These are phyloP conservation scores for Gephyroberyx darwinii DNA, from an alignment of 2,797 vertebrate genomes.

Conservation along the genomic window DNA sequence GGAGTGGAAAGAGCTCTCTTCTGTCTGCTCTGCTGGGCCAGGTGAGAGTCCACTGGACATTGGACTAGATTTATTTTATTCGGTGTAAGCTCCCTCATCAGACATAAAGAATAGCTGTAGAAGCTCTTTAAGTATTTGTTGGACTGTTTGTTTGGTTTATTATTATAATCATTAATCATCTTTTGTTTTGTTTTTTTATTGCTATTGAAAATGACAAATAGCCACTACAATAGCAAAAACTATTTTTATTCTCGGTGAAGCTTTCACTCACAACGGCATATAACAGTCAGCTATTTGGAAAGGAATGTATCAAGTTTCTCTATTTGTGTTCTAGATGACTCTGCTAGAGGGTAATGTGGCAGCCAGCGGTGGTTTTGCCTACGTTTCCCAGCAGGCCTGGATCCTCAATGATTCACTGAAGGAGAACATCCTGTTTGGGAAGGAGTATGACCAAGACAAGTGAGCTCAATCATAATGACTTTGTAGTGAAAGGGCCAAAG, in stretches of 20 bases:
- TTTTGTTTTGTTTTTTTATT: too few relatives aligned
- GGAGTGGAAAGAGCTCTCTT: constrained; percentile 85
- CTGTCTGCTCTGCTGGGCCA: constrained; percentile 85
- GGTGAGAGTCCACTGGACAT: constrained; percentile 65
- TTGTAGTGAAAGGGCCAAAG: not conserved
- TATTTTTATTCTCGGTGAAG: not conserved
- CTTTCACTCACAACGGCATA: not conserved
- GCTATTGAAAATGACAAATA: too few relatives aligned
- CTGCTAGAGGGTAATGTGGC: constrained; percentile 83
- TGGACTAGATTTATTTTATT: constrained; percentile 4
- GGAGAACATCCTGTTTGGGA: constrained; percentile 87
- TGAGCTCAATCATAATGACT: constrained; percentile 57
- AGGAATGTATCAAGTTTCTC: constrained; percentile 4
- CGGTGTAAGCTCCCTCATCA: constrained; percentile 2
- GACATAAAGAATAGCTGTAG: constrained; percentile 7
- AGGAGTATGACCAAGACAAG: constrained; percentile 78
- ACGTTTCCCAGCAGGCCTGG: constrained; percentile 87
- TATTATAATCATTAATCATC: too few relatives aligned
- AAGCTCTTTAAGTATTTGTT: too few relatives aligned
- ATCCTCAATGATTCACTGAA: constrained; percentile 86
- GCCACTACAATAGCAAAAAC: too few relatives aligned
- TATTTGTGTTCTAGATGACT: constrained; percentile 80
- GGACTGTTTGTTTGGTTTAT: too few relatives aligned
- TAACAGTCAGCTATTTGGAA: not conserved
- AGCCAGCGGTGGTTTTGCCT: constrained; percentile 80